phyloP scores from a whole-genome alignment of 1,140 invertebrate species.

The Helicoverpa zea region DNA sequence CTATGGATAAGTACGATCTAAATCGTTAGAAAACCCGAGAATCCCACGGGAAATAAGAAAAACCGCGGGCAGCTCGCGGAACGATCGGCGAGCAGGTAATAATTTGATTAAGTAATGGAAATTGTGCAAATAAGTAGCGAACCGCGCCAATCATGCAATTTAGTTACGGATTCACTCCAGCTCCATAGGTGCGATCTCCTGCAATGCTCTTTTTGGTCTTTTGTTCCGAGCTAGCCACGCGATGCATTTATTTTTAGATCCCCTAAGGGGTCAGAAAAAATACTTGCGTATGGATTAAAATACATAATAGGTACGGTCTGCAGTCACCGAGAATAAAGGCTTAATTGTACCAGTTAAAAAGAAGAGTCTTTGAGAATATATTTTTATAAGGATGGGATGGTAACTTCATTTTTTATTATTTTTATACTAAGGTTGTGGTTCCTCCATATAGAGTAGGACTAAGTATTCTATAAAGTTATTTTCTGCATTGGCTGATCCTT shows the following conservation, averaged over 20 bases:
- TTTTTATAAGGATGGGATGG: constrained; percentile 24
- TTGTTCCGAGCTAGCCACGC: constrained; percentile 27
- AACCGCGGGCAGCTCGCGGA: constrained; percentile 39
- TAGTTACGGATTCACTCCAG: constrained; percentile 20
- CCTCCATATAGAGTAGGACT: too few relatives aligned
- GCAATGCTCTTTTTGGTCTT: constrained; percentile 31
- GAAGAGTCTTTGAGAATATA: constrained; percentile 17
- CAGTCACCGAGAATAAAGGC: constrained; percentile 36
- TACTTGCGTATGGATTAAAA: constrained; percentile 43
- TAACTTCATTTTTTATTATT: constrained; percentile 3
- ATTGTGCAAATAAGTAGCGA: constrained; percentile 45
- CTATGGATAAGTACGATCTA: constrained; percentile 25
- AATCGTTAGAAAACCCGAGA: constrained; percentile 37
- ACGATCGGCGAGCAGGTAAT: constrained; percentile 43
- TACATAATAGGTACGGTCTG: constrained; percentile 28
- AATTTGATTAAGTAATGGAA: constrained; percentile 49
- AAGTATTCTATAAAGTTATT: not conserved
- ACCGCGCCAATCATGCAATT: constrained; percentile 29
- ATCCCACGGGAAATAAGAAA: constrained; percentile 49
- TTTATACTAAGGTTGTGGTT: not conserved
- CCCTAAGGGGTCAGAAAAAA: constrained; percentile 33
- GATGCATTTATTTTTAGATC: constrained; percentile 43
- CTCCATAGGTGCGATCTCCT: constrained; percentile 12
- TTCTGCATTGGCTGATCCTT: not conserved
- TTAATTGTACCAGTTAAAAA: constrained; percentile 37